These are phyloP conservation scores for Macroglossus sobrinus DNA, from an alignment of 2,113 vertebrate genomes.

Conservation along the genomic window DNA sequence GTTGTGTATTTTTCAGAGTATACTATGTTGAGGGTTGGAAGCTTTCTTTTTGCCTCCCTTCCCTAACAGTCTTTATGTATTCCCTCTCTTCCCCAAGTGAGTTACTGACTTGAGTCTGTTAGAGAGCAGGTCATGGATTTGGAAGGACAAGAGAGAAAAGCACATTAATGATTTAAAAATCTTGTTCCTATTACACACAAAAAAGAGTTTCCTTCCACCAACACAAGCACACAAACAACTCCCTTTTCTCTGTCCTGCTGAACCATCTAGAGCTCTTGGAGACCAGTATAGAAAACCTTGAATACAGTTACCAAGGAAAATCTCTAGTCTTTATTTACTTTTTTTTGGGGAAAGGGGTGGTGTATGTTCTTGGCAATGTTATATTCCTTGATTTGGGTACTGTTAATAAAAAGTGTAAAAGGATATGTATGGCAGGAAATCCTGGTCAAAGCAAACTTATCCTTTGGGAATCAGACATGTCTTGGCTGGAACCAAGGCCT, in stretches of 20 bases:
- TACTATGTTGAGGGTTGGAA: background rate
- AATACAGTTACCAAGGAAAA: background rate
- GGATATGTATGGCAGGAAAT: background rate
- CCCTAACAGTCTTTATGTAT: background rate
- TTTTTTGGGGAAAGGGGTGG: background rate
- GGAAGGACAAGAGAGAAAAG: background rate
- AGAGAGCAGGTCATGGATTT: background rate
- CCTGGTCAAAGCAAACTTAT: background rate
- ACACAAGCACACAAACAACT: rapidly evolving
- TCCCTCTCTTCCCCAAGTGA: background rate
- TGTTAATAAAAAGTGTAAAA: background rate
- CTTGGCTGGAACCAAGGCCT: background rate
- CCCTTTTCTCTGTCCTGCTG: background rate
- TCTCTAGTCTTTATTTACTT: background rate
- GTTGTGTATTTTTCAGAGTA: background rate
- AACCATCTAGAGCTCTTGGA: background rate
- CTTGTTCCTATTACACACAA: background rate
- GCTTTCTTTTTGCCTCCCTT: background rate
- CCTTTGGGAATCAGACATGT: background rate
- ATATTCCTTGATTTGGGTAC: background rate
- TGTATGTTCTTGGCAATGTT: background rate
- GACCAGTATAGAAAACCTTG: background rate
- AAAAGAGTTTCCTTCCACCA: background rate
- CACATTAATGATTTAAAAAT: background rate
- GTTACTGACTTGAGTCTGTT: background rate